Percentiles rank a stretch among this genome's conserved stretches.
Conservation (phyloP, 2,113 vertebrate species). For the Tiliqua scincoides region DNA sequence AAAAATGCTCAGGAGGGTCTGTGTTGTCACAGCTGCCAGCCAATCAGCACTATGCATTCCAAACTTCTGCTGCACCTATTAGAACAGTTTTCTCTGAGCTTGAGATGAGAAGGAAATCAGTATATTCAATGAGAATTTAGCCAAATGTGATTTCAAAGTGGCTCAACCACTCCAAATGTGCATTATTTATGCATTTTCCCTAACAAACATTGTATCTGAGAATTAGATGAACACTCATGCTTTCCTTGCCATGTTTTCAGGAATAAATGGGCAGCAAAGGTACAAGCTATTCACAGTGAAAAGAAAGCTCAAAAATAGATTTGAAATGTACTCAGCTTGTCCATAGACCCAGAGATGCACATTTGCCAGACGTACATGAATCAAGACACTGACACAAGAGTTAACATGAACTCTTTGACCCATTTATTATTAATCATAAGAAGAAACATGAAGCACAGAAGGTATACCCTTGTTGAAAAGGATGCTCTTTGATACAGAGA, state of each 20-base stretch:
- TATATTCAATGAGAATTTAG: neutral
- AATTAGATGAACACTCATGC: neutral
- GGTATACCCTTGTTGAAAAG: no score
- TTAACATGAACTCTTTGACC: neutral
- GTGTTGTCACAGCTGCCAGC: neutral
- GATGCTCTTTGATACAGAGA: neutral
- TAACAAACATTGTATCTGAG: neutral
- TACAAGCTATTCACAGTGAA: neutral
- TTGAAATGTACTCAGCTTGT: neutral
- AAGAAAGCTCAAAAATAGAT: neutral
- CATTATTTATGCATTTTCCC: neutral
- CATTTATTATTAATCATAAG: neutral
- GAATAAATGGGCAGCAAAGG: neutral
- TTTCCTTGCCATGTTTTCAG: neutral
- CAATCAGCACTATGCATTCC: neutral
- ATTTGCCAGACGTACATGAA: constrained; percentile 17
- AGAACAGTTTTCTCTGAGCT: neutral
- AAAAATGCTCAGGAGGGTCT: neutral
- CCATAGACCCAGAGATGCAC: neutral
- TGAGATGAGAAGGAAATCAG: neutral
- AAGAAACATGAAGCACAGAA: neutral
- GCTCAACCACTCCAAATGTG: neutral
- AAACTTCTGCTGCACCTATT: neutral
- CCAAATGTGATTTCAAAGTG: neutral
- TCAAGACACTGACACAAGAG: neutral